phyloP scores from a whole-genome alignment of 92 coral and sea anemone species.

The Porites rus region DNA sequence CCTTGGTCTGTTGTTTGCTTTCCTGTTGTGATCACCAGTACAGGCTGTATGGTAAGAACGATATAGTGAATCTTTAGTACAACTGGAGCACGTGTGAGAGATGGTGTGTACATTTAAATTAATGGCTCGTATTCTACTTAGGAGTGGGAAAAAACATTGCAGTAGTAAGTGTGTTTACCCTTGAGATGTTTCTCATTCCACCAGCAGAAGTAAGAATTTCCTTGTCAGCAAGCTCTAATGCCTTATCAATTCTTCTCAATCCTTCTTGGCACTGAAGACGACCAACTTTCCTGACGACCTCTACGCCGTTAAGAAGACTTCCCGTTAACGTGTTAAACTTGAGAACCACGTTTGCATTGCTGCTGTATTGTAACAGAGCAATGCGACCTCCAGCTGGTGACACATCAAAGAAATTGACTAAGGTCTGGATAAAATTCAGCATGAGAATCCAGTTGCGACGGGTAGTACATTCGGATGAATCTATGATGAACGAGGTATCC shows the following conservation, averaged over 20 bases:
- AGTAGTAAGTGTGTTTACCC: conserved; percentile 8
- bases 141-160: neutral
- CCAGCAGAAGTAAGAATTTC: conserved; percentile 70
- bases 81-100: neutral
- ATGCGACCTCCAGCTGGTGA: conserved; percentile 75
- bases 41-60: conserved; percentile 6
- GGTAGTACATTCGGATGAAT: conserved; percentile 80
- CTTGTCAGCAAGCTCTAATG: conserved; percentile 73
- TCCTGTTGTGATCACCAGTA: conserved; percentile 66
- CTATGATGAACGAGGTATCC: conserved; percentile 83
- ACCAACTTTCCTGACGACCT: conserved; percentile 70
- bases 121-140: neutral
- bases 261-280: conserved; percentile 72
- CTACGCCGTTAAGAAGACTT: conserved; percentile 53
- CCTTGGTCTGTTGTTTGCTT: conserved; percentile 64
- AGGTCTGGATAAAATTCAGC: conserved; percentile 69
- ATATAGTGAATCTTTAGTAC: neutral
- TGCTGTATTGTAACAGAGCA: conserved; percentile 67
- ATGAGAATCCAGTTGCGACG: conserved; percentile 74
- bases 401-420: conserved; percentile 68
- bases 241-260: conserved; percentile 78
- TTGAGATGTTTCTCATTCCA: conserved; percentile 62
- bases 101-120: neutral
- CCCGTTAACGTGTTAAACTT: conserved; percentile 80
- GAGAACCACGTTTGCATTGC: conserved; percentile 61